These are phyloP conservation scores for Luidia sarsii DNA, from an alignment of 53 echinoderm and acorn worm genomes.

Conservation along the genomic window DNA sequence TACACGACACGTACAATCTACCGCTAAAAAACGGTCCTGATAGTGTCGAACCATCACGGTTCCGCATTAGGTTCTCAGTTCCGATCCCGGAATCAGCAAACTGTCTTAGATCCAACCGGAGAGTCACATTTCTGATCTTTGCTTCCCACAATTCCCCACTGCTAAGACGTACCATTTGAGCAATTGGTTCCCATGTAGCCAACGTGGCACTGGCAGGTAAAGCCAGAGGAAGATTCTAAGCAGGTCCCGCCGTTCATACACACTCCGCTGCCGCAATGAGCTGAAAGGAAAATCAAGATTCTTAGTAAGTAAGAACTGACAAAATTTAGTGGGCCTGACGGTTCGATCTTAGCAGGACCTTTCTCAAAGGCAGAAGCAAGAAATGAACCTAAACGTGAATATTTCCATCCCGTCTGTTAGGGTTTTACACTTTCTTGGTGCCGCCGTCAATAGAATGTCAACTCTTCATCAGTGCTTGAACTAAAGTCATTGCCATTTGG, in stretches of 20 bases:
- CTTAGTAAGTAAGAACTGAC: not conserved
- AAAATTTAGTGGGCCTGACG: too few relatives aligned
- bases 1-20: too few relatives aligned
- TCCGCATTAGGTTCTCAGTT: too few relatives aligned
- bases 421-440: too few relatives aligned
- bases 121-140: too few relatives aligned
- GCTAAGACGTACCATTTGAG: not conserved
- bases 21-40: too few relatives aligned
- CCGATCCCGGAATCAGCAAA: too few relatives aligned
- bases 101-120: too few relatives aligned
- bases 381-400: not conserved
- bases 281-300: not conserved
- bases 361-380: too few relatives aligned
- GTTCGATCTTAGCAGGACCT: too few relatives aligned
- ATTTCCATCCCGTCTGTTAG: not conserved
- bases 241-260: slow-evolving; percentile 3
- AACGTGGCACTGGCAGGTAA: not conserved
- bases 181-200: not conserved
- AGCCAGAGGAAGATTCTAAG: not conserved
- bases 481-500: not conserved
- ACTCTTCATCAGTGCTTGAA: not conserved
- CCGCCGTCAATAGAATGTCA: not conserved
- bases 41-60: too few relatives aligned
- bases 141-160: too few relatives aligned
- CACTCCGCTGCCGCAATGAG: not conserved